Evolutionary conservation across 2,797 vertebrate species (phyloP), one percentile per base, ranked within the genome.

Genomic region (Urocyon cinereoargenteus): DNA sequence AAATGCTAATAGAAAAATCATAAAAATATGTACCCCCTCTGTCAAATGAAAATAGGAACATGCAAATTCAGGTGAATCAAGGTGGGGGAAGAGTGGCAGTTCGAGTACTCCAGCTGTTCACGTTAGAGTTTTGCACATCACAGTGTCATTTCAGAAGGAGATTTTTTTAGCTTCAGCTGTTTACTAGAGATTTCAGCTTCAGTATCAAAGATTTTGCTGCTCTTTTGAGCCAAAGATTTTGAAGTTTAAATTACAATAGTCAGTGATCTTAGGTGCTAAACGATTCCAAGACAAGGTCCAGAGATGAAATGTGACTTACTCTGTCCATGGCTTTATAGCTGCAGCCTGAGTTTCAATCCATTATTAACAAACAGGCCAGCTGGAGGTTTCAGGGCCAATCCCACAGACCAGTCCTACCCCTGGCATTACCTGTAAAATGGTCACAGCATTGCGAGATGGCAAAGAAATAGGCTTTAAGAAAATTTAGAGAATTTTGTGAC

Each of bases 1-100:
- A 96, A 88, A 79, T 24, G 49, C 75, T 88, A 84, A 40, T 16
- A 84, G 45, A 75, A 92, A 68, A 93, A 62, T 68, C 34, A 53
- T 53, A 31, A 79, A 79, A 73, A 61, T 75, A 79, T 18, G 9
- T n/a, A 16, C 19, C 45, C 45, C 49, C 59, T 82, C 14, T 31
- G 21, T 68, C 77, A 81, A 55, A 86, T 21, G 73, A 73, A 86
- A 82, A 87, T 3, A 49, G 49, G 36, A 14, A 57, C 84, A 82
- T 4, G 21, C 21, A 51, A 77, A 57, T 19, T n/a, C 28, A 13
- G 14, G 6, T 45, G 55, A 45, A 62, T 28, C 22, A 22, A 55
- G 34, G 34, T 18, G 14, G 10, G 28, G 9, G 7, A 14, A 40
- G 13, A 26, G 1, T 8, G 49, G 14, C 15, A 2, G 21, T 16